A percentile compares a stretch with the other conserved stretches of the same genome.
These are phyloP conservation scores for Microchirus variegatus DNA, from an alignment of 2,797 vertebrate species.

Conservation along the genomic window DNA sequence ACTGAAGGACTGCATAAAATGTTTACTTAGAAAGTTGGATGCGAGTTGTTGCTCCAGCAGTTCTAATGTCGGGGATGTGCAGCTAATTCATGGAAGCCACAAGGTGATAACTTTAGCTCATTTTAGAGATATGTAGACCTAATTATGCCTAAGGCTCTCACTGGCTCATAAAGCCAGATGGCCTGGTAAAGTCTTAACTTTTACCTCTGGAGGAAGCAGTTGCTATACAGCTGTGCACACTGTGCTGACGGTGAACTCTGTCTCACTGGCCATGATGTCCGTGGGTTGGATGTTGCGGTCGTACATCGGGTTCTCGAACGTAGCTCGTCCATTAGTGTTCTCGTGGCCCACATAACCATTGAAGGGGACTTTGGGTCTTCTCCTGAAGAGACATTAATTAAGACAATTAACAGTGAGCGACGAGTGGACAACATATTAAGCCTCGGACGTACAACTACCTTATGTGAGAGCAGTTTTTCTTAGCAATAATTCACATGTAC, in stretches of 20 bases:
- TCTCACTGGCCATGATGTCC: slow-evolving; percentile 92
- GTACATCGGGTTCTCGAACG: slow-evolving; percentile 99
- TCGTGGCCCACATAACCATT: slow-evolving; percentile 97
- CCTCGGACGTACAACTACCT: too few species aligned
- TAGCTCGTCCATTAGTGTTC: slow-evolving; percentile 94
- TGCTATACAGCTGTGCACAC: slow-evolving; percentile 99
- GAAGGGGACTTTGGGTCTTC: slow-evolving; percentile 98
- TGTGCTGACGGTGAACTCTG: slow-evolving; percentile 98
- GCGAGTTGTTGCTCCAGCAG: slow-evolving; percentile 64
- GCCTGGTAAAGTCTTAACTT: background rate
- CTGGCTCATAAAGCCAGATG: background rate
- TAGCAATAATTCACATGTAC: too few species aligned
- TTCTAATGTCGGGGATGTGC: slow-evolving; percentile 31
- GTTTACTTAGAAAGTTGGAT: slow-evolving; percentile 46
- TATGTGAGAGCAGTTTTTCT: too few species aligned
- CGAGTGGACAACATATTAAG: too few species aligned
- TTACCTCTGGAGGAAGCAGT: slow-evolving; percentile 75
- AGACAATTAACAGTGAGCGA: too few species aligned
- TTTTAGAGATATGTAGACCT: slow-evolving; percentile 16
- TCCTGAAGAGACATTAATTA: slow-evolving; percentile 74
- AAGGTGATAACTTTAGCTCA: slow-evolving; percentile 20
- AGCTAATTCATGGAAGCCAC: slow-evolving; percentile 32
- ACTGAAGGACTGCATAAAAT: slow-evolving; percentile 24
- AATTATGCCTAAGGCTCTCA: background rate
- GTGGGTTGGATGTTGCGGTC: slow-evolving; percentile 96